Percentiles rank a stretch among this genome's conserved stretches.
phyloP scores from a whole-genome alignment of 2,113 vertebrate genomes.

The Egretta garzetta region DNA sequence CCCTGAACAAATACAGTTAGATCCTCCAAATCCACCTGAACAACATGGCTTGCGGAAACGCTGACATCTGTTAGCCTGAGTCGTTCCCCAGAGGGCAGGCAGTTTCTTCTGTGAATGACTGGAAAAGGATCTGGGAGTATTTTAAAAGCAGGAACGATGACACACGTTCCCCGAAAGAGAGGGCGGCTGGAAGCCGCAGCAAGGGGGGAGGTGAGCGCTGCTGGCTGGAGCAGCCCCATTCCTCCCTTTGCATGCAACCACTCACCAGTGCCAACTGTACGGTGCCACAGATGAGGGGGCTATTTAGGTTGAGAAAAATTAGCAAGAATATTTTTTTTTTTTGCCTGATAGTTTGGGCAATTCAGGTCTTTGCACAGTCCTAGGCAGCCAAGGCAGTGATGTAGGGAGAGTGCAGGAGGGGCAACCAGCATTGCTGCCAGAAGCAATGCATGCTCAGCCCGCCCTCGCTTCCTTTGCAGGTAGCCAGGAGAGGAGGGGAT shows the following conservation, averaged over 20 bases:
- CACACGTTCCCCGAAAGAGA: background rate
- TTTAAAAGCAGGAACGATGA: background rate
- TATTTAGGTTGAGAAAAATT: background rate
- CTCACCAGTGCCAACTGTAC: background rate
- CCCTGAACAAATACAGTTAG: slow-evolving; percentile 11
- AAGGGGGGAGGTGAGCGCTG: background rate
- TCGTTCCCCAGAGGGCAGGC: background rate
- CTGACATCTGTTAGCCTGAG: slow-evolving; percentile 21
- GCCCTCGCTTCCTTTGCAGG: background rate
- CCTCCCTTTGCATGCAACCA: accelerated
- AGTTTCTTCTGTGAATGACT: background rate
- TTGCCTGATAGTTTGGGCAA: background rate
- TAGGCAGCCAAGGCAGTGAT: background rate
- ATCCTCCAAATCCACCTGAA: slow-evolving; percentile 32
- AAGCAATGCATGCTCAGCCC: accelerated
- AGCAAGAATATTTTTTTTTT: background rate
- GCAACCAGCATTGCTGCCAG: background rate
- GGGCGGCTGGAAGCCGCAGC: background rate
- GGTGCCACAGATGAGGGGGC: too few relatives aligned
- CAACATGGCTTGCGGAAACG: background rate
- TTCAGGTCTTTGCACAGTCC: background rate
- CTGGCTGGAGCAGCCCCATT: background rate
- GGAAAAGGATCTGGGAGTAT: background rate
- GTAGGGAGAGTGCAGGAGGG: background rate
- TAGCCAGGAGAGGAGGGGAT: background rate